Percentiles rank a stretch among this genome's conserved stretches.
phyloP scores from a whole-genome alignment of 2,888 invertebrate species.

The Xestia ashworthii region DNA sequence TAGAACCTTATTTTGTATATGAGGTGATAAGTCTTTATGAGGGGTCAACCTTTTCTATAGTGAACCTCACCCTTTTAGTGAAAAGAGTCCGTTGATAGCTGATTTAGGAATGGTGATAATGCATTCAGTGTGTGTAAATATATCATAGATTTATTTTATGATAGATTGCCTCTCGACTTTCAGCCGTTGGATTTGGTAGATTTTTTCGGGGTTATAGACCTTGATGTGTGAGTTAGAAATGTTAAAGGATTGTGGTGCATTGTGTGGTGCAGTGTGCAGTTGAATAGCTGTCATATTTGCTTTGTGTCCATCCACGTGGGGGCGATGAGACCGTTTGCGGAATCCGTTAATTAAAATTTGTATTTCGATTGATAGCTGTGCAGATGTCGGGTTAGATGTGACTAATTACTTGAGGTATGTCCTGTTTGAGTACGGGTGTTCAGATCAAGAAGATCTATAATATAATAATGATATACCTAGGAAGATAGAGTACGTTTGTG shows the following conservation, averaged over 20 bases:
- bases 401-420: conserved; percentile 54
- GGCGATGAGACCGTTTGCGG: conserved; percentile 73
- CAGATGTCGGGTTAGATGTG: conserved; percentile 47
- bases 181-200: conserved; percentile 66
- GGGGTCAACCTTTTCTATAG: conserved; percentile 91
- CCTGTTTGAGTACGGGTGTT: conserved; percentile 16
- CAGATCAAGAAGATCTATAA: neutral
- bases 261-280: conserved; percentile 67
- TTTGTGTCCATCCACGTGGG: conserved; percentile 77
- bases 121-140: conserved; percentile 89
- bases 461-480: neutral
- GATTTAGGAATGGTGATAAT: conserved; percentile 90
- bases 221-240: conserved; percentile 72
- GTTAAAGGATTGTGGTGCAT: conserved; percentile 73
- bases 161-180: conserved; percentile 83
- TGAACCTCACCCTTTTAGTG: conserved; percentile 90
- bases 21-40: conserved; percentile 91
- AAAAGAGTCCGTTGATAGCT: conserved; percentile 91
- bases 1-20: conserved; percentile 90
- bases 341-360: conserved; percentile 83
- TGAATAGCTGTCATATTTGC: conserved; percentile 82
- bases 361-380: conserved; percentile 72
- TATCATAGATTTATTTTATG: conserved; percentile 89
- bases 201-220: conserved; percentile 64
- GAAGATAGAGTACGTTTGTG: neutral